Conservation (phyloP, 1,140 invertebrate species). For the Dufourea novaeangliae region DNA sequence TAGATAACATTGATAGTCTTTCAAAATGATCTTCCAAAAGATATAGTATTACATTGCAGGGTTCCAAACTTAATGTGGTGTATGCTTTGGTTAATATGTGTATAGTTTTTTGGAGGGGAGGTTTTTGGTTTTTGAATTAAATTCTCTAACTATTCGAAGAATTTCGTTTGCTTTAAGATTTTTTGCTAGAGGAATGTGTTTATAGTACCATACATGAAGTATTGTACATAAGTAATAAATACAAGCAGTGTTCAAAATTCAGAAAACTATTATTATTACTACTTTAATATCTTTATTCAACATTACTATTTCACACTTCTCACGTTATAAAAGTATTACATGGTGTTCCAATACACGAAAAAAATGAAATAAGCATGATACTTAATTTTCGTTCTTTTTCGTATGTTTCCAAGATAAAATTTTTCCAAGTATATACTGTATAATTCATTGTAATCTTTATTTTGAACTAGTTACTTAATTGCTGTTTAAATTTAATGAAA, state of each 20-base stretch:
- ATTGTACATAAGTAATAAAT: conserved; percentile 67
- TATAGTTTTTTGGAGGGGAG: conserved; percentile 38
- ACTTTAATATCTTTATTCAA: conserved; percentile 14
- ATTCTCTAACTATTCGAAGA: conserved; percentile 47
- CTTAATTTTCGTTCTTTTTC: not conserved
- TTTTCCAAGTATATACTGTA: not conserved
- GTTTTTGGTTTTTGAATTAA: conserved; percentile 44
- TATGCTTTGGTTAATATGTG: conserved; percentile 43
- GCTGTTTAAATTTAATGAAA: not conserved
- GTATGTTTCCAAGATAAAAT: not conserved
- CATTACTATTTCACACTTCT: conserved; percentile 19
- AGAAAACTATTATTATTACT: conserved; percentile 18
- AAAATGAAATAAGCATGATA: not conserved
- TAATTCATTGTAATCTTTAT: not conserved
- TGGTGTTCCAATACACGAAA: not conserved
- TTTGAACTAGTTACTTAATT: not conserved
- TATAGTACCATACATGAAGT: conserved; percentile 66
- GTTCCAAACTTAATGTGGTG: conserved; percentile 29
- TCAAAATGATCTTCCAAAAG: conserved; percentile 62
- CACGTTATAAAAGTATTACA: not conserved
- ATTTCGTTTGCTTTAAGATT: conserved; percentile 55
- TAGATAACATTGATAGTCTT: conserved; percentile 40
- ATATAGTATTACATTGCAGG: conserved; percentile 51
- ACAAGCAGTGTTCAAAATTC: conserved; percentile 59
- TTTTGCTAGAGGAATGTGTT: conserved; percentile 63